Conservation (phyloP, 2,113 vertebrate species). For the Python bivittatus region DNA sequence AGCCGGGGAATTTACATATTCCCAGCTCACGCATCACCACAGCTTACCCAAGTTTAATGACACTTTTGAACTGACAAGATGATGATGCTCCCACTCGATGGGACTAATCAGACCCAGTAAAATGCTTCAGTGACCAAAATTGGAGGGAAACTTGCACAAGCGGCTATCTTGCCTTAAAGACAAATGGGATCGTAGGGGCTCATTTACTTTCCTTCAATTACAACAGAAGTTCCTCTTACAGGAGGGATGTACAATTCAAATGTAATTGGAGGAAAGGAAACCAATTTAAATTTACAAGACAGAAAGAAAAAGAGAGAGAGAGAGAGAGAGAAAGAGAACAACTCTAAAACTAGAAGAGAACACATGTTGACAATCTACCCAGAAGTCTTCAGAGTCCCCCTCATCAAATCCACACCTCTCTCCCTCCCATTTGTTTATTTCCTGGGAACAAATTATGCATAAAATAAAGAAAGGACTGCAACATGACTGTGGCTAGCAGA, state of each 20-base stretch:
- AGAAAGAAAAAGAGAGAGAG: not conserved
- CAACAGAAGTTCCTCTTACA: conserved; percentile 31
- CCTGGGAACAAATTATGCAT: conserved; percentile 18
- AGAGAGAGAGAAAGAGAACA: not conserved
- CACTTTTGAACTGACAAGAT: conserved; percentile 56
- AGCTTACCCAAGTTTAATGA: conserved; percentile 58
- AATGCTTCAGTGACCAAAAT: conserved; percentile 62
- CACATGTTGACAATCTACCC: not conserved
- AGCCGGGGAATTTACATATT: conserved; percentile 64
- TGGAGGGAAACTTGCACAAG: conserved; percentile 37
- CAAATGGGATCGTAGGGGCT: conserved; percentile 38
- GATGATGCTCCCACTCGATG: conserved; percentile 45
- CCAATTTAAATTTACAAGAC: conserved; percentile 8
- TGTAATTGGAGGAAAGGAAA: conserved; percentile 4
- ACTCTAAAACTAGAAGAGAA: conserved; percentile 19
- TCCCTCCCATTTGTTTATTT: not conserved
- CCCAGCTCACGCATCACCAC: conserved; percentile 58
- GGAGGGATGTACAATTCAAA: conserved; percentile 34
- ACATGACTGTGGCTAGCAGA: not conserved
- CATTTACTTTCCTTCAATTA: conserved; percentile 47
- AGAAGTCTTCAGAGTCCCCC: not conserved
- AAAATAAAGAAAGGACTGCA: conserved; percentile 9
- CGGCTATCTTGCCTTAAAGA: conserved; percentile 46
- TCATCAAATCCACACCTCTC: not conserved
- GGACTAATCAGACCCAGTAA: conserved; percentile 65